These are phyloP conservation scores for Atherinomorus stipes DNA, from an alignment of 2,113 vertebrate genomes.

Conservation along the genomic window DNA sequence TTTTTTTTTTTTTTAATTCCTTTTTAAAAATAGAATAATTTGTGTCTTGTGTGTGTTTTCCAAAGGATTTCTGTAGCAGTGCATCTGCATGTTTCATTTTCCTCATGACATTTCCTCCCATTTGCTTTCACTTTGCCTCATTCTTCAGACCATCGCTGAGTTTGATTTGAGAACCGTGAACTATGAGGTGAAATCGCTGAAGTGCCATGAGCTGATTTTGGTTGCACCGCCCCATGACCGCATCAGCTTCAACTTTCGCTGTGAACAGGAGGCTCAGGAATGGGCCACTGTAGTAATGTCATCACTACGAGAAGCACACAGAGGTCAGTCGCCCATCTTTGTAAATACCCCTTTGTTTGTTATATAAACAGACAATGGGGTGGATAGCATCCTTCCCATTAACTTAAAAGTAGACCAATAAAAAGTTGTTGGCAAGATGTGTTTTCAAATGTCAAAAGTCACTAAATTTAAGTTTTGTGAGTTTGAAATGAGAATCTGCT, in stretches of 20 bases:
- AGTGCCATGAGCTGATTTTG: conserved; percentile 83
- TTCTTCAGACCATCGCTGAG: conserved; percentile 77
- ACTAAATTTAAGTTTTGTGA: too few relatives aligned
- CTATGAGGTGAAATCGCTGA: conserved; percentile 81
- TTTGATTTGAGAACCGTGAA: conserved; percentile 82
- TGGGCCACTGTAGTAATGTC: conserved; percentile 88
- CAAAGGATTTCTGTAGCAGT: too few relatives aligned
- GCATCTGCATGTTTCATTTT: background rate
- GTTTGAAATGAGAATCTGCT: too few relatives aligned
- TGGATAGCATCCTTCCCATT: background rate
- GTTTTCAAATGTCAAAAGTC: too few relatives aligned
- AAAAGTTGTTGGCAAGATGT: too few relatives aligned
- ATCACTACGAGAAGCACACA: conserved; percentile 85
- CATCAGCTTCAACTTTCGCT: conserved; percentile 83
- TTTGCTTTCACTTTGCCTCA: background rate
- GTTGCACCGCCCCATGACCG: conserved; percentile 71
- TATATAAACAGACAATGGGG: background rate
- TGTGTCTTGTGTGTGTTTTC: too few relatives aligned
- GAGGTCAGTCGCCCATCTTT: conserved; percentile 75
- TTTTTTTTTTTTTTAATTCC: too few relatives aligned
- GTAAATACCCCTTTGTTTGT: background rate
- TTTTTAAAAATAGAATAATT: too few relatives aligned
- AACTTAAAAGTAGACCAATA: background rate
- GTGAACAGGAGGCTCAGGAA: conserved; percentile 86
- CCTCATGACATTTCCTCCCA: background rate